These are phyloP conservation scores for Latrodectus elegans DNA, from an alignment of 2,888 invertebrate species.

Conservation along the genomic window DNA sequence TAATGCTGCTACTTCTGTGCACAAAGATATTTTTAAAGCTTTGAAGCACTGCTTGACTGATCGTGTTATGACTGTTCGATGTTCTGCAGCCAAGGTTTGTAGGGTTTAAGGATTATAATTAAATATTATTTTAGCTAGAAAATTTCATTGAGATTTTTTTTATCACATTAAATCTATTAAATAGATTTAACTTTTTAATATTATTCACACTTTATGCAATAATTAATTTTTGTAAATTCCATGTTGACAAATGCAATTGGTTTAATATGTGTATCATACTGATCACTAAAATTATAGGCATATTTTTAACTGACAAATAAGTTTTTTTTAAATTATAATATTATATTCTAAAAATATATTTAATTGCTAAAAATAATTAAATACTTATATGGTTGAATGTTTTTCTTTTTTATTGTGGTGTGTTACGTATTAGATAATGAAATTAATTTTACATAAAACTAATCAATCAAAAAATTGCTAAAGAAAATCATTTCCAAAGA, in stretches of 20 bases:
- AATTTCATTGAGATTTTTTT: neutral
- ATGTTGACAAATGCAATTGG: neutral
- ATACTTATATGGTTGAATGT: too few relatives aligned
- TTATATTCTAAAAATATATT: too few relatives aligned
- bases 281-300: too few relatives aligned
- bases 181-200: neutral
- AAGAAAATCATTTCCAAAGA: too few relatives aligned
- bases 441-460: too few relatives aligned
- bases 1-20: slow-evolving; percentile 87
- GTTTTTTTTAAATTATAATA: too few relatives aligned
- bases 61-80: slow-evolving; percentile 92
- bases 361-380: too few relatives aligned
- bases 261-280: neutral
- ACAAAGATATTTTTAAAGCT: slow-evolving; percentile 93
- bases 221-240: neutral
- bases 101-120: too few relatives aligned
- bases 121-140: neutral
- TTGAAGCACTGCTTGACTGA: slow-evolving; percentile 91
- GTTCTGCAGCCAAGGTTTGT: slow-evolving; percentile 87
- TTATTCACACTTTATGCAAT: neutral
- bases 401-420: too few relatives aligned
- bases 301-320: too few relatives aligned
- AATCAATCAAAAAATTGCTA: too few relatives aligned
- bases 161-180: neutral
- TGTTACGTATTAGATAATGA: too few relatives aligned